Percentiles rank a stretch among this genome's conserved stretches.
Conservation (phyloP, 2,797 vertebrate species). For the Sebastes trivittatus region DNA sequence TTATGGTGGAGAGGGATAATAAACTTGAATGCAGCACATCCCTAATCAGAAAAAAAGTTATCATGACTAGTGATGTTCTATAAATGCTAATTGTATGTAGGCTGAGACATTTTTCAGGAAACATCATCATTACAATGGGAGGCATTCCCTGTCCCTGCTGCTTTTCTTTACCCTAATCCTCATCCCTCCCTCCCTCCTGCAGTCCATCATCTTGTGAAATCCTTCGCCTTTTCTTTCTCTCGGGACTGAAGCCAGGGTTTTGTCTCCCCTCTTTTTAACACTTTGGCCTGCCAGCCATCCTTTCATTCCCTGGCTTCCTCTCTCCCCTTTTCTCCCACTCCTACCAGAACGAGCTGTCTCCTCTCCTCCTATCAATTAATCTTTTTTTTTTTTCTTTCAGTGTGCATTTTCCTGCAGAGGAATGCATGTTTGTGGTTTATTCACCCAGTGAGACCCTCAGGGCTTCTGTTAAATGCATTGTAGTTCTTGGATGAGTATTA, state of each 20-base stretch:
- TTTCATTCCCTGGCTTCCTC: slow-evolving; percentile 64
- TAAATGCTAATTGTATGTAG: slow-evolving; percentile 4
- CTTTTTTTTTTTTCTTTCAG: slow-evolving; percentile 28
- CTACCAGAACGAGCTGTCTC: slow-evolving; percentile 63
- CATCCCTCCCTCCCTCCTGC: slow-evolving; percentile 61
- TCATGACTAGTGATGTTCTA: no score
- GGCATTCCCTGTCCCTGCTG: slow-evolving; percentile 66
- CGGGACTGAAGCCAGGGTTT: slow-evolving; percentile 68
- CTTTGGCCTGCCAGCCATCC: slow-evolving; percentile 69
- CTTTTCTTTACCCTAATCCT: slow-evolving; percentile 70
- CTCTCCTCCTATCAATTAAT: slow-evolving; percentile 73
- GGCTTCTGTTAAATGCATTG: slow-evolving; percentile 65
- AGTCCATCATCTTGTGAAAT: slow-evolving; percentile 79
- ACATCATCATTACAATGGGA: slow-evolving; percentile 75
- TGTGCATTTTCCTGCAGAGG: slow-evolving; percentile 63
- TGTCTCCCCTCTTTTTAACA: slow-evolving; percentile 67
- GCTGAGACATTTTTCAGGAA: slow-evolving; percentile 53
- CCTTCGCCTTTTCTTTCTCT: slow-evolving; percentile 70
- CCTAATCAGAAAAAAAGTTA: neutral
- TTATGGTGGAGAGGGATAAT: neutral
- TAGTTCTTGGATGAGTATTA: slow-evolving; percentile 53
- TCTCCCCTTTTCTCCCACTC: slow-evolving; percentile 33
- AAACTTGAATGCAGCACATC: neutral
- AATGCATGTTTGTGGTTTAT: slow-evolving; percentile 72
- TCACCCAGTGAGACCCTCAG: slow-evolving; percentile 63